phyloP scores from a whole-genome alignment of 2,888 invertebrate species.

The Drosophila rubida region DNA sequence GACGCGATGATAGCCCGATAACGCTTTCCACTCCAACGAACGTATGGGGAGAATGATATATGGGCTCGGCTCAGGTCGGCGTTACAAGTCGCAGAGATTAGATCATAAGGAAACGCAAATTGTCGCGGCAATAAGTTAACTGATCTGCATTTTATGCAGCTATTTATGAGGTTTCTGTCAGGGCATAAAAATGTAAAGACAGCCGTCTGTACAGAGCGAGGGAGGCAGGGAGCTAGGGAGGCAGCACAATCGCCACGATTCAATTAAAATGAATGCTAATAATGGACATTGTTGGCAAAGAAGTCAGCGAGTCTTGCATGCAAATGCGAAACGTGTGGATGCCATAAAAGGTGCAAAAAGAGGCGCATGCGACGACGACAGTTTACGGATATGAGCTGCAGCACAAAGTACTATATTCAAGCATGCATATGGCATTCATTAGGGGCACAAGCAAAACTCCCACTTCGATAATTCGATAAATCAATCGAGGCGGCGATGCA shows the following conservation, averaged over 20 bases:
- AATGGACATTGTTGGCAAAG: conserved; percentile 7
- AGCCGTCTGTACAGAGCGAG: too few species aligned
- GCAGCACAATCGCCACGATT: conserved; percentile 31
- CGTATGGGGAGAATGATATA: conserved; percentile 4
- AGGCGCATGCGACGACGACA: conserved; percentile 49
- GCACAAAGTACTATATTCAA: not conserved
- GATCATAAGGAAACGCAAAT: conserved; percentile 23
- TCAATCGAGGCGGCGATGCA: conserved; percentile 46
- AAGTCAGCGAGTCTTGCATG: conserved; percentile 31
- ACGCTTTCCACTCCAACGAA: not conserved
- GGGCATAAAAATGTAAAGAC: conserved; percentile 15
- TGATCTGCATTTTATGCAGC: conserved; percentile 27
- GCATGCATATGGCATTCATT: conserved; percentile 38
- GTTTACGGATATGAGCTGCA: conserved; percentile 40
- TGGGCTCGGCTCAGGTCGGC: not conserved
- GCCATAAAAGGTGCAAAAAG: conserved; percentile 57
- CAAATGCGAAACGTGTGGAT: conserved; percentile 57
- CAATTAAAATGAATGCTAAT: conserved; percentile 39
- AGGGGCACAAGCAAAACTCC: conserved; percentile 37
- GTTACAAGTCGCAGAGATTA: not conserved
- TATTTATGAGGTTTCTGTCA: conserved; percentile 28
- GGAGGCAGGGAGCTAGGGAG: too few species aligned
- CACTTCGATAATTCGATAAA: conserved; percentile 51
- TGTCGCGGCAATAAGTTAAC: conserved; percentile 8
- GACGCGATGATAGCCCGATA: conserved; percentile 13